Percentiles rank a stretch among this genome's conserved stretches.
These are phyloP conservation scores for Thysanoteuthis rhombus DNA, from an alignment of 2,888 invertebrate species.

Conservation along the genomic window DNA sequence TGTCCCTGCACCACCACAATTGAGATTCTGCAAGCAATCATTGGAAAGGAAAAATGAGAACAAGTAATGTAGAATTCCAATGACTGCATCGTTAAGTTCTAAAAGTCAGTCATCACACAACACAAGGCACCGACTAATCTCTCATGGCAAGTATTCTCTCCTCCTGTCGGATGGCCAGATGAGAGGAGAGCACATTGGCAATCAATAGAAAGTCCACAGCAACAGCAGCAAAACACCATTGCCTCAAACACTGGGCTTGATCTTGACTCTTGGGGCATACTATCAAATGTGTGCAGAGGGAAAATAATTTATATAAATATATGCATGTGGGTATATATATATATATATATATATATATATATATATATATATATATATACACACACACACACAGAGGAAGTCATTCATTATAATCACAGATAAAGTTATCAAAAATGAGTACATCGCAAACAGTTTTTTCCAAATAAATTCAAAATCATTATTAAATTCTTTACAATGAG, in stretches of 20 bases:
- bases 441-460: too few species aligned
- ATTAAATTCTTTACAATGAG: too few species aligned
- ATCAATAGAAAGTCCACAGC: neutral
- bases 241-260: neutral
- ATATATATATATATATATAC: constrained; percentile 16
- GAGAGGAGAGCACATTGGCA: neutral
- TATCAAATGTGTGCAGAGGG: neutral
- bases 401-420: too few species aligned
- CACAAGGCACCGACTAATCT: neutral
- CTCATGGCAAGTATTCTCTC: neutral
- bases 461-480: too few species aligned
- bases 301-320: too few species aligned
- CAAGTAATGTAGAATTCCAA: neutral
- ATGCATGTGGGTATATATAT: neutral
- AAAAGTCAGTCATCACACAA: neutral
- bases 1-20: neutral
- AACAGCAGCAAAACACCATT: too few species aligned
- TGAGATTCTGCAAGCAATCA: neutral
- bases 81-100: neutral
- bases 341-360: constrained; percentile 19
- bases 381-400: too few species aligned
- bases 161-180: neutral
- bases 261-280: neutral
- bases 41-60: neutral
- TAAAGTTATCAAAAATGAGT: too few species aligned